Evolutionary conservation across 2,113 vertebrate genomes (phyloP).

Genomic region (Caretta caretta): DNA sequence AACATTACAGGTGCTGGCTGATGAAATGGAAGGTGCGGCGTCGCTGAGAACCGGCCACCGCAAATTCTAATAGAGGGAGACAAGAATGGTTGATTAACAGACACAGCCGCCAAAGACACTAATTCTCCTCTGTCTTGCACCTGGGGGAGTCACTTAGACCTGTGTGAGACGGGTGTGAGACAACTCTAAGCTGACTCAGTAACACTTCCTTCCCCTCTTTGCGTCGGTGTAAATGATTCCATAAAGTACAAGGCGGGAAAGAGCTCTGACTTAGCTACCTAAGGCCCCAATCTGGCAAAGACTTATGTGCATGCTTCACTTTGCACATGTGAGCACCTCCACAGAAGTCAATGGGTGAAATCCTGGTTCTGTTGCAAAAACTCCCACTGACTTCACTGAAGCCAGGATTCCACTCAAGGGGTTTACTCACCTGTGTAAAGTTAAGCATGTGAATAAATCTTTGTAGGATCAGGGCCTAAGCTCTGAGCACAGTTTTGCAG

Average conservation of each 20-base stretch:
- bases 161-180: neutral
- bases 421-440: neutral
- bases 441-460: neutral
- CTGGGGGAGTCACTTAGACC: neutral
- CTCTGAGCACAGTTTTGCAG: neutral
- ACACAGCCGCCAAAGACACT: rapidly evolving
- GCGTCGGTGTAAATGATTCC: neutral
- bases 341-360: neutral
- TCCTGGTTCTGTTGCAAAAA: neutral
- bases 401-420: neutral
- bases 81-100: rapidly evolving
- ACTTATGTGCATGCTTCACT: neutral
- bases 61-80: neutral
- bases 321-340: neutral
- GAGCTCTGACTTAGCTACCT: neutral
- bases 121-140: neutral
- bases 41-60: neutral
- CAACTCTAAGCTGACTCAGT: neutral
- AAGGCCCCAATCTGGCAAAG: neutral
- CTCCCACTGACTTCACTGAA: no score
- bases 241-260: neutral
- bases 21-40: neutral
- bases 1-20: neutral
- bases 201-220: neutral
- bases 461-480: neutral